Conservation (phyloP, 2,113 vertebrate species). For the Calidris pygmaea region DNA sequence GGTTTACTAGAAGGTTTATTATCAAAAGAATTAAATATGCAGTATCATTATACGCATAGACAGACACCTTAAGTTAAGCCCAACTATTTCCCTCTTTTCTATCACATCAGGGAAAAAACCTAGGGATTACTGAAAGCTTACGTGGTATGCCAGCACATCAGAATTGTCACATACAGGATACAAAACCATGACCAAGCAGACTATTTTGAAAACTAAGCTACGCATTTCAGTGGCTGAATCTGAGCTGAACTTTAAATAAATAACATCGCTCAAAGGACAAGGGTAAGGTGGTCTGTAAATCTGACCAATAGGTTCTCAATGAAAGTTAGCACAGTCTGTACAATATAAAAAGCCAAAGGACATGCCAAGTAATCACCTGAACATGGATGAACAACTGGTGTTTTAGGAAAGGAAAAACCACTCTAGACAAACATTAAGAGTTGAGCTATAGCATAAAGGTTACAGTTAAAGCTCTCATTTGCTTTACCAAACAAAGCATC, state of each 20-base stretch:
- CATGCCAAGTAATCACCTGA: not conserved
- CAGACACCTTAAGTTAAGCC: not conserved
- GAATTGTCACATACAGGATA: not conserved
- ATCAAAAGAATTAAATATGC: not conserved
- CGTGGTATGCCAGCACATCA: rapidly evolving
- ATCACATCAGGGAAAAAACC: not conserved
- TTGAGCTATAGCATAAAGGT: not conserved
- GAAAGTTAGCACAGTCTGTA: too few species aligned
- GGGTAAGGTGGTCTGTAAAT: not conserved
- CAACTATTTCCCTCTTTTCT: not conserved
- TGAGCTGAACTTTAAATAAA: not conserved
- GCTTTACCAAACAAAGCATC: not conserved
- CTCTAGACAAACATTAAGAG: not conserved
- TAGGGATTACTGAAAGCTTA: not conserved
- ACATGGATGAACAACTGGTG: not conserved
- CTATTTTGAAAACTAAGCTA: not conserved
- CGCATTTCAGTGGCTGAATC: not conserved
- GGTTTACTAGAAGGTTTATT: not conserved
- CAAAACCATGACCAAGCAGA: not conserved
- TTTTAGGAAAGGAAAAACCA: not conserved
- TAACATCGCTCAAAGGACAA: not conserved
- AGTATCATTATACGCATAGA: not conserved
- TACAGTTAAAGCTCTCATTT: not conserved
- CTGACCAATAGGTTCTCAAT: not conserved
- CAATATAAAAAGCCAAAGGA: not conserved